Conservation (phyloP, 2,888 invertebrate genomes). For the Syrphus vitripennis region DNA sequence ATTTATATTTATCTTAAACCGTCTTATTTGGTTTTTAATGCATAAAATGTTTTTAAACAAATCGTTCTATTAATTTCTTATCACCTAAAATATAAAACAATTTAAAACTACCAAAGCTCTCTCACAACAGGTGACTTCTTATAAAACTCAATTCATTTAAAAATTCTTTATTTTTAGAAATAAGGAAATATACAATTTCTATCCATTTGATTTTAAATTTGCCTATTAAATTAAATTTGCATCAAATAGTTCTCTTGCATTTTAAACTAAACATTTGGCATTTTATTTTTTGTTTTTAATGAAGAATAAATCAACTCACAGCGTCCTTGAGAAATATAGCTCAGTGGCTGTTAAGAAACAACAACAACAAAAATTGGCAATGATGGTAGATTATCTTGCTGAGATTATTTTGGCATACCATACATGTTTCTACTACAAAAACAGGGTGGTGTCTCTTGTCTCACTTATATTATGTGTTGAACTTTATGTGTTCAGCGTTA, state of each 20-base stretch:
- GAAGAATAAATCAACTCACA: neutral
- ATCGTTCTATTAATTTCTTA: too few species aligned
- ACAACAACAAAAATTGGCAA: neutral
- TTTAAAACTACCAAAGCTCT: neutral
- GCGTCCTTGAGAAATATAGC: slow-evolving; percentile 11
- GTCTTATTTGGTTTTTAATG: too few species aligned
- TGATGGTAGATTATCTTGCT: neutral
- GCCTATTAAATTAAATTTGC: neutral
- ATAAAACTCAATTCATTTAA: neutral
- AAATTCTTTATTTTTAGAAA: neutral
- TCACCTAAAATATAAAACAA: neutral
- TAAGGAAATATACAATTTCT: neutral
- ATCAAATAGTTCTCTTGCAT: neutral
- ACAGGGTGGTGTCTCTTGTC: neutral
- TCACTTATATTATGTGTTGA: neutral
- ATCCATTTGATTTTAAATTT: neutral
- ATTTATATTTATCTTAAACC: too few species aligned
- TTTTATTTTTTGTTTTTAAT: neutral
- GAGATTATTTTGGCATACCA: slow-evolving; percentile 5
- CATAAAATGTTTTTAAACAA: too few species aligned
- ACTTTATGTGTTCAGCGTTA: slow-evolving; percentile 1
- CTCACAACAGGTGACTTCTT: neutral
- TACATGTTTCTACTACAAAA: neutral
- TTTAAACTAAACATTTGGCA: neutral
- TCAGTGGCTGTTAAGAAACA: neutral